These are phyloP conservation scores for Linyphia triangularis DNA, from an alignment of 2,888 invertebrate genomes.

Conservation along the genomic window DNA sequence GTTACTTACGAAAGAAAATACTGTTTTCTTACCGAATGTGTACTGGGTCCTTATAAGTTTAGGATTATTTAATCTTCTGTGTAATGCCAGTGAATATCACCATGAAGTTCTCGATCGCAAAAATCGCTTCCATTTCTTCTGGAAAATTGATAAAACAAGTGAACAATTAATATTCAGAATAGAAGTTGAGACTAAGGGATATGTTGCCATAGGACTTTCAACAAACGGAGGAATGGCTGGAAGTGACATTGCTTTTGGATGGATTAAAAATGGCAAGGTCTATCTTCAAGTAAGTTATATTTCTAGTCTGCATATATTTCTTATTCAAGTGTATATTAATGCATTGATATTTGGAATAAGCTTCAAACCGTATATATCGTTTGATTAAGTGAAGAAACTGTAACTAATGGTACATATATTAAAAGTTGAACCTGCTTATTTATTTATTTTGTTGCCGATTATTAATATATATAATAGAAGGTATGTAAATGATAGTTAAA, in stretches of 20 bases:
- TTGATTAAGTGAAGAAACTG: no score
- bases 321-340: neutral
- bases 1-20: neutral
- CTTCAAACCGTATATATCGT: no score
- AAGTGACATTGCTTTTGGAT: slow-evolving; percentile 92
- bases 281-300: slow-evolving; percentile 74
- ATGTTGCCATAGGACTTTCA: slow-evolving; percentile 92
- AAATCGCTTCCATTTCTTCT: slow-evolving; percentile 58
- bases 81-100: slow-evolving; percentile 38
- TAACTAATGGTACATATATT: no score
- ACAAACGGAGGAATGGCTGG: slow-evolving; percentile 88
- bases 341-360: no score
- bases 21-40: neutral
- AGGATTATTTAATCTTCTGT: neutral
- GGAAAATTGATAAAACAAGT: slow-evolving; percentile 82
- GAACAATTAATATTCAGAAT: slow-evolving; percentile 87
- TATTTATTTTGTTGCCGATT: no score
- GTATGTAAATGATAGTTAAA: no score
- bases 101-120: slow-evolving; percentile 58
- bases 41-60: neutral
- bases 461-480: no score
- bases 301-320: no score
- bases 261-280: slow-evolving; percentile 86
- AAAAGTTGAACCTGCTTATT: no score
- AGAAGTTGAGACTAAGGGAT: slow-evolving; percentile 90